Conservation (phyloP, 1,140 invertebrate species). For the Argopecten irradians region DNA sequence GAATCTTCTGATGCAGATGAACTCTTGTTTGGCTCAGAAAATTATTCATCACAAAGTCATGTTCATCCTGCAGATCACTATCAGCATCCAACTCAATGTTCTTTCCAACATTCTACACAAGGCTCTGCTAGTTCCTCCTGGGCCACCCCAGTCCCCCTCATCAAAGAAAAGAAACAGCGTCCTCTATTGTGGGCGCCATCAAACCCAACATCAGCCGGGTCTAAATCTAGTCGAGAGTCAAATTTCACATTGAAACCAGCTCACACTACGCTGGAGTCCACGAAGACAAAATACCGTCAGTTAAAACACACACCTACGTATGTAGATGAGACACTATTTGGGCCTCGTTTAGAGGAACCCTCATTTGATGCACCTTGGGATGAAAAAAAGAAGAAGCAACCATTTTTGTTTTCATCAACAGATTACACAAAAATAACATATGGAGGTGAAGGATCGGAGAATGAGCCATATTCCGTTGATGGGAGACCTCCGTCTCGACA, state of each 20-base stretch:
- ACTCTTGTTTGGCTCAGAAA: conserved; percentile 61
- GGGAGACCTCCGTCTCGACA: conserved; percentile 60
- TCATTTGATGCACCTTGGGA: conserved; percentile 70
- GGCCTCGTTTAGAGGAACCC: conserved; percentile 62
- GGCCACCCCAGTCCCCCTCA: neutral
- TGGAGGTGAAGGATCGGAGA: conserved; percentile 45
- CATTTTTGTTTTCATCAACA: conserved; percentile 47
- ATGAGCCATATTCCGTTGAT: conserved; percentile 52
- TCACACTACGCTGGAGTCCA: conserved; percentile 25
- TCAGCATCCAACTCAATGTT: neutral
- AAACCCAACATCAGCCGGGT: conserved; percentile 20
- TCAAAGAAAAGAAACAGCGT: conserved; percentile 44
- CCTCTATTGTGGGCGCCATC: conserved; percentile 64
- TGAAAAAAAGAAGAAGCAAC: conserved; percentile 37
- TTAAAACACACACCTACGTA: conserved; percentile 66
- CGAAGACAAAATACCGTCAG: conserved; percentile 54
- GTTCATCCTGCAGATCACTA: neutral
- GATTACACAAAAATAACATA: conserved; percentile 43
- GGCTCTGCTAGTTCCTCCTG: neutral
- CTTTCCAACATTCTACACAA: neutral
- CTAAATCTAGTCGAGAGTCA: conserved; percentile 41
- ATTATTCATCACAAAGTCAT: conserved; percentile 3
- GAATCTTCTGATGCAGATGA: conserved; percentile 63
- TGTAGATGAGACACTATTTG: conserved; percentile 70
- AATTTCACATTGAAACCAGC: conserved; percentile 4